These are phyloP conservation scores for Sympetrum striolatum DNA, from an alignment of 2,888 invertebrate species.

Conservation along the genomic window DNA sequence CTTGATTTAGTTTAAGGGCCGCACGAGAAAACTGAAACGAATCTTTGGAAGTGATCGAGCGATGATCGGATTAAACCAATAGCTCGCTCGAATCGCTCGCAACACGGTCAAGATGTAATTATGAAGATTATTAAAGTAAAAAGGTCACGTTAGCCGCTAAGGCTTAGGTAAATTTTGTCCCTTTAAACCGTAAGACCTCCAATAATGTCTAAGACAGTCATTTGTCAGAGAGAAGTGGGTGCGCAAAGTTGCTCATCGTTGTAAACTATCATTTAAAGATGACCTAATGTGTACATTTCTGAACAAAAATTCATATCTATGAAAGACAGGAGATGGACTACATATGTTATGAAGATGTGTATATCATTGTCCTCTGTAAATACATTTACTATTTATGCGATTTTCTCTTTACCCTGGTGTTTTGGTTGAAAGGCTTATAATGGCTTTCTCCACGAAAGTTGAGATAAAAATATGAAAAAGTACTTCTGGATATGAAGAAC, in stretches of 20 bases:
- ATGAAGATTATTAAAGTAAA: neutral
- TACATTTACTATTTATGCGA: neutral
- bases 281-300: neutral
- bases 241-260: neutral
- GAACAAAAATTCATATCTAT: neutral
- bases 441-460: neutral
- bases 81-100: neutral
- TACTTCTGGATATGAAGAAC: neutral
- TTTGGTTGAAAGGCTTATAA: neutral
- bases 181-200: neutral
- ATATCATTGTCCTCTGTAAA: constrained; percentile 8
- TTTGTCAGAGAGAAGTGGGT: neutral
- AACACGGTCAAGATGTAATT: neutral
- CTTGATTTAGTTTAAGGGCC: neutral
- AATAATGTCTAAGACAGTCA: neutral
- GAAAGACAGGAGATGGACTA: neutral
- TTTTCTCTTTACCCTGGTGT: constrained; percentile 32
- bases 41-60: neutral
- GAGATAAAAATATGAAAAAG: neutral
- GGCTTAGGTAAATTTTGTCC: neutral
- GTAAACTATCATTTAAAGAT: neutral
- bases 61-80: neutral
- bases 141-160: neutral
- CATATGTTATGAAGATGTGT: neutral
- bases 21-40: neutral